These are phyloP conservation scores for Caenorhabditis doughertyi DNA, from an alignment of 2,888 invertebrate species.

Conservation along the genomic window DNA sequence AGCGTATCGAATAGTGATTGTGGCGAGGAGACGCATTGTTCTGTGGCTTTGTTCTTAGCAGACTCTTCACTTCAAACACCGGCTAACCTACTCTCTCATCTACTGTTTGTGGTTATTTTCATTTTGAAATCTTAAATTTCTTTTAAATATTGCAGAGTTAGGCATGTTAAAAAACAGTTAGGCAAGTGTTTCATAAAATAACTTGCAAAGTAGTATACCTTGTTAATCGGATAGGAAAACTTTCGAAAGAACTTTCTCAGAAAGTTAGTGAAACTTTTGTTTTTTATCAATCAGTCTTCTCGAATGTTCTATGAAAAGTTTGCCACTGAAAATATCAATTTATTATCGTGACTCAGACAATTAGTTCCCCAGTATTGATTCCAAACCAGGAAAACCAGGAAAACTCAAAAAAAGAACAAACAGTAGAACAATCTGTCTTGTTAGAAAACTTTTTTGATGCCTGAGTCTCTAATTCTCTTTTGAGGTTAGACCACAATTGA, in stretches of 20 bases:
- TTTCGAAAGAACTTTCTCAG: background rate
- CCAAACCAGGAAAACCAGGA: conserved; percentile 6
- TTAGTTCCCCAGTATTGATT: conserved; percentile 33
- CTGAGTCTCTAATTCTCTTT: conserved; percentile 13
- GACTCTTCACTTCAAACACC: conserved; percentile 55
- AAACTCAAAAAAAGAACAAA: conserved; percentile 8
- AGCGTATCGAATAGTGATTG: conserved; percentile 61
- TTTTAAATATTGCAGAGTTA: background rate
- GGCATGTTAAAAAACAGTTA: no score
- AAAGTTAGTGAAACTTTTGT: background rate
- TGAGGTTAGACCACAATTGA: conserved; percentile 5
- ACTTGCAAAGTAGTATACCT: background rate
- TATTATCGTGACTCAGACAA: conserved; percentile 14
- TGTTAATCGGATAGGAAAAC: background rate
- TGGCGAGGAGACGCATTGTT: conserved; percentile 48
- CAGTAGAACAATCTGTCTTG: conserved; percentile 14
- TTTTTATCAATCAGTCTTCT: background rate
- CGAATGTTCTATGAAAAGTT: no score
- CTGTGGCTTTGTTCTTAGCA: conserved; percentile 53
- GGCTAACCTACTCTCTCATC: conserved; percentile 9
- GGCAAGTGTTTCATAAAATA: background rate
- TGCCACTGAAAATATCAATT: background rate
- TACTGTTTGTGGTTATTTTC: conserved; percentile 15
- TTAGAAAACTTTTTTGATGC: background rate
- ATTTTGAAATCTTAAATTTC: conserved; percentile 3